Percentiles rank a stretch among this genome's conserved stretches.
Evolutionary conservation across 1,140 invertebrate species (phyloP).

Genomic region (Trachelipus rathkii): DNA sequence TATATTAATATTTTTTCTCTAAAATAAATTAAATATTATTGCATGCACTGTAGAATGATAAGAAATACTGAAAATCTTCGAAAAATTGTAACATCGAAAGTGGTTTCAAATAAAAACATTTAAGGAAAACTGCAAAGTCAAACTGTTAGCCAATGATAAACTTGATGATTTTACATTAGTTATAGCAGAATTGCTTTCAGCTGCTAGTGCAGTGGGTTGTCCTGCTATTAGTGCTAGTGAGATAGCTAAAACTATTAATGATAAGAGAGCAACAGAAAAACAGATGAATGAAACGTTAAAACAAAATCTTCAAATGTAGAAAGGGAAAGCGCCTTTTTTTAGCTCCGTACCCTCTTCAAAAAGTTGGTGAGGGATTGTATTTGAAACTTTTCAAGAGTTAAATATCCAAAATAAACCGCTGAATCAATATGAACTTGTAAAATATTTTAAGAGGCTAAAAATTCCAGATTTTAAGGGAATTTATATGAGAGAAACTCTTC

Average conservation of each 20-base stretch:
- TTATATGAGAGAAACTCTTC: too few species aligned
- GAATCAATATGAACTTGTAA: too few species aligned
- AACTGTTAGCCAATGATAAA: too few species aligned
- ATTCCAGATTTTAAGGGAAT: too few species aligned
- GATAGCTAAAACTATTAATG: neutral
- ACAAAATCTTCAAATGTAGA: neutral
- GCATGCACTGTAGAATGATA: neutral
- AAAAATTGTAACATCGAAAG: too few species aligned
- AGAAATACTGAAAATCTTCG: neutral
- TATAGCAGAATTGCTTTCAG: neutral
- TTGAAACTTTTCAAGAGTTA: too few species aligned
- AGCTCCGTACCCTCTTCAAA: too few species aligned
- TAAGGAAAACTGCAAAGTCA: too few species aligned
- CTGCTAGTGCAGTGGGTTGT: neutral
- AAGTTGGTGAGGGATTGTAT: too few species aligned
- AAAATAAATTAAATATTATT: neutral
- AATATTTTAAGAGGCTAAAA: too few species aligned
- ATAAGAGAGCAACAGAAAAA: neutral
- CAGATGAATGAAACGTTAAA: neutral
- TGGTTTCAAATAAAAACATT: too few species aligned
- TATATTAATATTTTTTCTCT: neutral
- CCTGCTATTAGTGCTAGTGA: neutral
- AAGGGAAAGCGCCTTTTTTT: neutral
- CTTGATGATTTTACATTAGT: neutral
- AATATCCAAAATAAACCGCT: too few species aligned